Percentiles rank a stretch among this genome's conserved stretches.
Conservation (phyloP, 2,797 vertebrate species). For the Periparus ater region DNA sequence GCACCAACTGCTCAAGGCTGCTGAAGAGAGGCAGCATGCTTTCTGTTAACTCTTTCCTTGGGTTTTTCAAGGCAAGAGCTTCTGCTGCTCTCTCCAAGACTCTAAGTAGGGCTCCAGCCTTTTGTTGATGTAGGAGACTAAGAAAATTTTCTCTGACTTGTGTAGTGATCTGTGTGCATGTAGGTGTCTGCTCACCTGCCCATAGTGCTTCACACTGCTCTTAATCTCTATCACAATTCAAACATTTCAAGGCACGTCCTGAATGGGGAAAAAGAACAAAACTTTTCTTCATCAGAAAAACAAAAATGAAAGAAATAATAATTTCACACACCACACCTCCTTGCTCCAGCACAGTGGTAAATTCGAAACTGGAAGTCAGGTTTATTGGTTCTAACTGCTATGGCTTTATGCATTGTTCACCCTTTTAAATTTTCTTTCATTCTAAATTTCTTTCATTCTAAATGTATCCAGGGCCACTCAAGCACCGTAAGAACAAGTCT, state of each 20-base stretch:
- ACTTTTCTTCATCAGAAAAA: background rate
- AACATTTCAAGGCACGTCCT: background rate
- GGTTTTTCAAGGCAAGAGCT: background rate
- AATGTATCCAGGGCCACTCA: background rate
- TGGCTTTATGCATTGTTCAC: fast-evolving
- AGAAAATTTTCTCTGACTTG: background rate
- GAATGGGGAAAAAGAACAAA: background rate
- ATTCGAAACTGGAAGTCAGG: background rate
- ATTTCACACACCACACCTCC: fast-evolving
- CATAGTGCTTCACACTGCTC: fast-evolving
- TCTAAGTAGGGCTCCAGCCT: background rate
- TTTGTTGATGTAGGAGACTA: background rate
- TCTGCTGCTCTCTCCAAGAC: background rate
- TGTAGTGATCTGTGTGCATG: background rate
- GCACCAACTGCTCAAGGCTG: slow-evolving; percentile 62
- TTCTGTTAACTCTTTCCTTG: slow-evolving; percentile 67
- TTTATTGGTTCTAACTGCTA: background rate
- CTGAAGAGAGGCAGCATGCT: slow-evolving; percentile 13
- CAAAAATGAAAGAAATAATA: background rate
- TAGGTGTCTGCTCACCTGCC: background rate
- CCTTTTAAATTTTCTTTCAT: background rate
- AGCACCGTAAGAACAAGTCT: fast-evolving
- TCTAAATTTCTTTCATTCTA: background rate
- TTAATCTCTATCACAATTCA: background rate
- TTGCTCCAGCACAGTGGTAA: fast-evolving